phyloP scores from a whole-genome alignment of 2,888 invertebrate species.

The Cataglyphis albicans region DNA sequence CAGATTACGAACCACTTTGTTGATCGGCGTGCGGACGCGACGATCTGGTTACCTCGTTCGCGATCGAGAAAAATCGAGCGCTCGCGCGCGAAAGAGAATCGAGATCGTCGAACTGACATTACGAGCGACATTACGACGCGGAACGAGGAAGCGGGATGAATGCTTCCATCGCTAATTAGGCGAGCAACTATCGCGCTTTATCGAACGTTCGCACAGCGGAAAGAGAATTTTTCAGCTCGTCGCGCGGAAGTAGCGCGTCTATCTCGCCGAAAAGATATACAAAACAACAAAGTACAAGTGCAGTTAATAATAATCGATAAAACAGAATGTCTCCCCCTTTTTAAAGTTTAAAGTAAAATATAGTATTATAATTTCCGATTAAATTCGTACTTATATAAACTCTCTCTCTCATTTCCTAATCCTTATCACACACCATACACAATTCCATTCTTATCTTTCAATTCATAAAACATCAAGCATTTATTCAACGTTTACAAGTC shows the following conservation, averaged over 20 bases:
- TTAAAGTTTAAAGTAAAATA: background rate
- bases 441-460: background rate
- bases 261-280: slow-evolving; percentile 1
- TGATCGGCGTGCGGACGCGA: slow-evolving; percentile 37
- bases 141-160: slow-evolving; percentile 25
- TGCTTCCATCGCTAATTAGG: slow-evolving; percentile 51
- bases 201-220: slow-evolving; percentile 25
- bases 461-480: background rate
- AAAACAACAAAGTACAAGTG: background rate
- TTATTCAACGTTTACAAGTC: background rate
- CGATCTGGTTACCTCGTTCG: slow-evolving; percentile 63
- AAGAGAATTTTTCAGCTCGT: slow-evolving; percentile 24
- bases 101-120: slow-evolving; percentile 40
- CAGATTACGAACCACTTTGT: slow-evolving; percentile 71
- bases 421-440: no score
- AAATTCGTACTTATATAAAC: background rate
- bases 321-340: background rate
- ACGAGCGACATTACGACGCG: background rate
- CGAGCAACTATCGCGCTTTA: slow-evolving; percentile 33
- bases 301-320: slow-evolving; percentile 26
- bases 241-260: slow-evolving; percentile 14
- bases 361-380: slow-evolving; percentile 11
- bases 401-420: background rate
- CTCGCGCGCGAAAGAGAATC: background rate
- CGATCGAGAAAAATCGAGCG: slow-evolving; percentile 62